These are phyloP conservation scores for Ptychoptera contaminata DNA, from an alignment of 2,888 invertebrate genomes.

Conservation along the genomic window DNA sequence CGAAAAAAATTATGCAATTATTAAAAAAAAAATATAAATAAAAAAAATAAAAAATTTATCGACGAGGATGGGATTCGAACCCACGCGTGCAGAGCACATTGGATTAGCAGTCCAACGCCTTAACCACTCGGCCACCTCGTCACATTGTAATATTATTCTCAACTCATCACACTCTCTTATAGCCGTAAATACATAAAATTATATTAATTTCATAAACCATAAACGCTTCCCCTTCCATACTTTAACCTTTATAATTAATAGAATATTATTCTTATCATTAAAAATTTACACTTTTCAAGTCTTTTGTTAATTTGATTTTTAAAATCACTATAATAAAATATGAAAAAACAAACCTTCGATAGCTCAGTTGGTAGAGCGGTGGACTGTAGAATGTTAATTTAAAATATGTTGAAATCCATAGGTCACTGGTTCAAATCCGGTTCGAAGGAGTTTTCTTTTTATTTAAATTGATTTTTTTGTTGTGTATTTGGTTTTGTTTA, in stretches of 20 bases:
- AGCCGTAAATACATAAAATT: neutral
- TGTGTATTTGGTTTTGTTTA: slow-evolving; percentile 12
- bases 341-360: slow-evolving; percentile 15
- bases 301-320: neutral
- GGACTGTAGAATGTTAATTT: slow-evolving; percentile 18
- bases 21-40: slow-evolving; percentile 17
- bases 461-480: slow-evolving; percentile 4
- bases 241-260: neutral
- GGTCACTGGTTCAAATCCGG: slow-evolving; percentile 55
- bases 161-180: neutral
- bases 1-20: neutral
- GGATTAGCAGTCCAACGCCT: slow-evolving; percentile 75
- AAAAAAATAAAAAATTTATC: slow-evolving; percentile 24
- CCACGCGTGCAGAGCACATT: slow-evolving; percentile 75
- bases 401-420: slow-evolving; percentile 45
- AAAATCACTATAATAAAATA: neutral
- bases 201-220: neutral
- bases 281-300: too few relatives aligned
- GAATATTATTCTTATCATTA: too few relatives aligned
- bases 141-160: slow-evolving; percentile 18
- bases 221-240: neutral
- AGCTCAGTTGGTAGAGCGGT: slow-evolving; percentile 23
- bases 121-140: slow-evolving; percentile 76
- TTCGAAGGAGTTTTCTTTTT: slow-evolving; percentile 37
- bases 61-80: slow-evolving; percentile 72